phyloP scores from a whole-genome alignment of 2,113 vertebrate genomes.

The Pteronura brasiliensis region DNA sequence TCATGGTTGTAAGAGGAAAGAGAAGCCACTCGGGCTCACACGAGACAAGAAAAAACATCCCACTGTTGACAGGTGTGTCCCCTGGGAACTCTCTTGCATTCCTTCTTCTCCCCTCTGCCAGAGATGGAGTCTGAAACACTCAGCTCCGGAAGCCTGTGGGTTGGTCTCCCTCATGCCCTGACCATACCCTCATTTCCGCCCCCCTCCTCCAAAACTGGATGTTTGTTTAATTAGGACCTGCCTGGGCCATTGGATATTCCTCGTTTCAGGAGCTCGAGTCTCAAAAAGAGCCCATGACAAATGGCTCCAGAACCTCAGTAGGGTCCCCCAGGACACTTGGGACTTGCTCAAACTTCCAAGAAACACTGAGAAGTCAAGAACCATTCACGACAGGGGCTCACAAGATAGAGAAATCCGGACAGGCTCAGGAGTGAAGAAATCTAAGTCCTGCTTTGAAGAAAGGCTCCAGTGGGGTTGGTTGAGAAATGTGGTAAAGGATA shows the following conservation, averaged over 20 bases:
- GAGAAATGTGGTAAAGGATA: neutral
- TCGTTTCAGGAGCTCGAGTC: neutral
- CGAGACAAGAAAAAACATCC: neutral
- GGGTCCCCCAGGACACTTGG: neutral
- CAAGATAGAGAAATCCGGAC: neutral
- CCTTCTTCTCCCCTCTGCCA: neutral
- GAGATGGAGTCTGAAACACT: neutral
- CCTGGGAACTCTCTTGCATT: neutral
- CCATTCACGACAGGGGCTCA: neutral
- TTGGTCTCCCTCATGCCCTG: neutral
- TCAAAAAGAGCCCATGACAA: neutral
- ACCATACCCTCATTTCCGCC: neutral
- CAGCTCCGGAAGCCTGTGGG: neutral
- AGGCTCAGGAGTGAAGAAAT: neutral
- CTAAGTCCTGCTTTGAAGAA: neutral
- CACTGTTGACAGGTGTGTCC: neutral
- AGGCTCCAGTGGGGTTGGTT: neutral
- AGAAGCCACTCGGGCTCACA: neutral
- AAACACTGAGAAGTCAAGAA: neutral
- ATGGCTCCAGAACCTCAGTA: neutral
- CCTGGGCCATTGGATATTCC: neutral
- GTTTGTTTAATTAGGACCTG: too few species aligned
- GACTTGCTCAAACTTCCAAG: neutral
- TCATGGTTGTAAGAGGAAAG: neutral
- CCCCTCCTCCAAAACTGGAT: neutral